Percentiles rank a stretch among this genome's conserved stretches.
Evolutionary conservation across 2,888 invertebrate species (phyloP).

Genomic region (Xanthorhoe designata): DNA sequence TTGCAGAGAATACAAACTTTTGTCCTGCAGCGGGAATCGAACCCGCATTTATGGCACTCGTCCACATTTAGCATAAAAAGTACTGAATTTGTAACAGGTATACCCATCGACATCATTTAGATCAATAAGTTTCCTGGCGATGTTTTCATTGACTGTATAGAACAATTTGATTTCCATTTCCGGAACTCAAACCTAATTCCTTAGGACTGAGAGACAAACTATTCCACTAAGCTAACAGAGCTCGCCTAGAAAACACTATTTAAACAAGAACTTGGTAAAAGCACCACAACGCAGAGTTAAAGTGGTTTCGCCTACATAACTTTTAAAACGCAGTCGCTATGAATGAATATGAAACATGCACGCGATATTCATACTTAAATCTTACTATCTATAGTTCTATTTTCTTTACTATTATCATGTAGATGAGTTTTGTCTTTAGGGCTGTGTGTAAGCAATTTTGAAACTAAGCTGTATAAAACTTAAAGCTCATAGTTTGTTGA

Average conservation of each 20-base stretch:
- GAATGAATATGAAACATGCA: background rate
- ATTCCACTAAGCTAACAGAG: background rate
- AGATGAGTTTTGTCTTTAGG: background rate
- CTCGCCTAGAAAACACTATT: background rate
- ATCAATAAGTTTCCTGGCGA: too few species aligned
- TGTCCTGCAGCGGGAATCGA: too few species aligned
- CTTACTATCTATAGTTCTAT: background rate
- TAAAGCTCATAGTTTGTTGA: constrained; percentile 7
- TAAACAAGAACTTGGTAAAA: background rate
- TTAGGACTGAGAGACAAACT: background rate
- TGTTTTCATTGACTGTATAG: too few species aligned
- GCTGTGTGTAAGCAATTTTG: background rate
- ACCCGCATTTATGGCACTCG: too few species aligned
- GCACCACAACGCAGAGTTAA: background rate
- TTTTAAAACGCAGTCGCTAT: constrained; percentile 1
- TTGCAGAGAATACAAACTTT: too few species aligned
- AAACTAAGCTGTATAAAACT: background rate
- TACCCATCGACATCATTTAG: too few species aligned
- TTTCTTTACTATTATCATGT: background rate
- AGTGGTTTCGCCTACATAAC: constrained; percentile 1
- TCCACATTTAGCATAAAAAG: too few species aligned
- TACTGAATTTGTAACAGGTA: too few species aligned
- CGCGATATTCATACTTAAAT: background rate
- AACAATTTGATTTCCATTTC: too few species aligned
- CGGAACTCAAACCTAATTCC: too few species aligned